phyloP scores from a whole-genome alignment of 2,797 vertebrate species.

The Tolypeutes matacus region DNA sequence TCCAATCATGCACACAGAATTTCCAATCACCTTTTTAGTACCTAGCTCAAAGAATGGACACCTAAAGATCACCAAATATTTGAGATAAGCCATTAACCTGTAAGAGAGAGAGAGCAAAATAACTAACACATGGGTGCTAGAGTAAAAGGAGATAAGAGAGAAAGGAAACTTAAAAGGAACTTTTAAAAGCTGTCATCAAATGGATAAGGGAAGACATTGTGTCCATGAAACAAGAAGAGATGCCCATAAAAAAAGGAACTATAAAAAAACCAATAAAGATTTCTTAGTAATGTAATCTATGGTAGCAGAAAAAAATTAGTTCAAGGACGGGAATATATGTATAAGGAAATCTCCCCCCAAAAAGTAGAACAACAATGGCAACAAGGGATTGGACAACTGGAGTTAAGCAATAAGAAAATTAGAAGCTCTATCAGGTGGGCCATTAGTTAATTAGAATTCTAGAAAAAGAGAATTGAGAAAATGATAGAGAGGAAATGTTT shows the following conservation, averaged over 20 bases:
- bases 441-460: background rate
- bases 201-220: background rate
- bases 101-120: background rate
- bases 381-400: background rate
- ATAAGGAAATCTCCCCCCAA: background rate
- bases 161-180: background rate
- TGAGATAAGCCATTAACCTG: background rate
- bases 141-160: background rate
- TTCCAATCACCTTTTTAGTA: background rate
- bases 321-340: background rate
- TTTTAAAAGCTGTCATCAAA: background rate
- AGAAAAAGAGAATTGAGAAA: background rate
- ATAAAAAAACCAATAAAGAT: no score
- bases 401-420: background rate
- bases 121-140: background rate
- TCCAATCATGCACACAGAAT: background rate
- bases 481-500: background rate
- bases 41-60: background rate
- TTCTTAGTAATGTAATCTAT: slow-evolving; percentile 10
- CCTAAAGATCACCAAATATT: background rate
- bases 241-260: background rate
- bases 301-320: background rate
- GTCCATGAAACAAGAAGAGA: background rate
- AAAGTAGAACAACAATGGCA: background rate
- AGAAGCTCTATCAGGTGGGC: background rate